These are phyloP conservation scores for Datnioides undecimradiatus DNA, from an alignment of 2,113 vertebrate genomes.

Conservation along the genomic window DNA sequence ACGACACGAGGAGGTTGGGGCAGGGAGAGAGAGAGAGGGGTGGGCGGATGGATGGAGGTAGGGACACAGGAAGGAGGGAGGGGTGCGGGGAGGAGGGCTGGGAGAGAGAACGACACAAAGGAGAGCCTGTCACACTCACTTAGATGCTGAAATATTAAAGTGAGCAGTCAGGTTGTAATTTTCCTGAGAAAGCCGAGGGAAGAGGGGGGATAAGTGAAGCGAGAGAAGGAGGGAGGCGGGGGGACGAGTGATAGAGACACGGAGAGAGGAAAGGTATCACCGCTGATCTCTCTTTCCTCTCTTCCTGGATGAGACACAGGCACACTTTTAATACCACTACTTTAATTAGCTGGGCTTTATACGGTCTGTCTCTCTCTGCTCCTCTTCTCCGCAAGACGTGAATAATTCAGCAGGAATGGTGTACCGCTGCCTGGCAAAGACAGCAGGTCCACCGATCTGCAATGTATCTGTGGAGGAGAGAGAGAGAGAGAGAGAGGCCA, in stretches of 20 bases:
- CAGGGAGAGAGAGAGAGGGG: conserved; percentile 37
- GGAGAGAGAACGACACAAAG: conserved; percentile 74
- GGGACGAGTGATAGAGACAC: conserved; percentile 56
- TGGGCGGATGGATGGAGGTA: conserved; percentile 54
- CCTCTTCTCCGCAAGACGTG: conserved; percentile 66
- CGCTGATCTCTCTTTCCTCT: conserved; percentile 76
- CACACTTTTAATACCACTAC: conserved; percentile 80
- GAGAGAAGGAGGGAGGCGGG: conserved; percentile 51
- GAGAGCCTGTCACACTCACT: conserved; percentile 86
- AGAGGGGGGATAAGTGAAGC: conserved; percentile 75
- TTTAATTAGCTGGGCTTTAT: conserved; percentile 78
- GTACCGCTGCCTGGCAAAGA: conserved; percentile 66
- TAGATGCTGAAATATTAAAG: conserved; percentile 87
- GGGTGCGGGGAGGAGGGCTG: neutral
- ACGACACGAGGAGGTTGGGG: conserved; percentile 67
- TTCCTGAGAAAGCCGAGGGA: conserved; percentile 82
- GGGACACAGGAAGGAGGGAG: conserved; percentile 43
- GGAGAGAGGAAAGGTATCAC: conserved; percentile 80
- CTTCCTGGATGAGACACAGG: conserved; percentile 68
- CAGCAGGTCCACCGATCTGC: conserved; percentile 70
- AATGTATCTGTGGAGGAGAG: conserved; percentile 54
- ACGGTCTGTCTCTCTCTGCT: conserved; percentile 60
- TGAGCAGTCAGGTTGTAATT: conserved; percentile 88
- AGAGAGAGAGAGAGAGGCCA: neutral
- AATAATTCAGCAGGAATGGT: conserved; percentile 81